Base-by-base conservation (phyloP, 2,888 invertebrate genomes). In the Parnassius orleans region DNA sequence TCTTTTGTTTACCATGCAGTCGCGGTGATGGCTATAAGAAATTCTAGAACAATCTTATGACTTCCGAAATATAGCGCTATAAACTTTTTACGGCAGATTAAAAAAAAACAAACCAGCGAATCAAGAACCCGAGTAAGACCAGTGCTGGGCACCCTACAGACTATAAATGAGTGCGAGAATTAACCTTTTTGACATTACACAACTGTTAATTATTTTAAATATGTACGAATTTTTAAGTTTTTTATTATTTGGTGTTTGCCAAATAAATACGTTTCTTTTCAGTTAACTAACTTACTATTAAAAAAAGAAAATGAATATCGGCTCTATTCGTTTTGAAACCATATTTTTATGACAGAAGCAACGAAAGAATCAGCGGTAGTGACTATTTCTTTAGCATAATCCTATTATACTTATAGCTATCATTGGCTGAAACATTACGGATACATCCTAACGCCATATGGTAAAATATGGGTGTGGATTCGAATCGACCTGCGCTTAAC, bases 341-440 rank as follows among this genome's bases (percentile, higher is more conserved):
- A 54, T 55, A 51, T 59, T 63, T 63, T 63, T 59, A 63, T 59
- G 58, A 59, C 9, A 52, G 59, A 59, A 50, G 50, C 59, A 44
- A 53, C 53, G n/a, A 59, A 59, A 63, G 63, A 63, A 63, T 63
- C 63, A 52, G 2, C 53, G 10, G 59, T 46, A 59, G 50, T 15
- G 24, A 19, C 41, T 57, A 51, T 53, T 58, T 44, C 44, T 46
- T 47, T 61, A 46, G 41, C 12, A 52, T 12, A 15, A 7, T 33
- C 5, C 33, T 33, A 33, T 33, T 33, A 33, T 33, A 33, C 7
- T 1, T 33, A 33, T 7, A 42, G 14, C 55, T 47, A 56, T 47
- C 5, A n/a, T 56, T 56, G 11, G 12, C 12, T 47, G 10, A 56
- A 52, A 46, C 24, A 33, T 33, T 19, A 47, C 24, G 44, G 19